Base-by-base conservation (phyloP, 2,888 invertebrate species). In the Palloptera scutellata region DNA sequence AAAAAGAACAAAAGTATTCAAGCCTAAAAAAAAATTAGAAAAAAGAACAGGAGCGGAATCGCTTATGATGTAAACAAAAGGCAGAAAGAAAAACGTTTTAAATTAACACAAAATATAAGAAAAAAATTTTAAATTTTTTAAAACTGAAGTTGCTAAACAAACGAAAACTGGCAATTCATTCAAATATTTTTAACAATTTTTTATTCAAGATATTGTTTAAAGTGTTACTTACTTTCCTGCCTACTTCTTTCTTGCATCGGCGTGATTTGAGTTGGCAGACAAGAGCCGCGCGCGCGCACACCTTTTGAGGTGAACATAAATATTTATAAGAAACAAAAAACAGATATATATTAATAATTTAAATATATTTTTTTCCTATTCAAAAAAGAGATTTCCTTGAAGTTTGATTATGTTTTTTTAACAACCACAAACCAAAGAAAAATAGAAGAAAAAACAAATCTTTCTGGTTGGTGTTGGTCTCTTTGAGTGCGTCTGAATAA, bases 401-500 rank as follows among this genome's bases (percentile, higher is more conserved):
- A 30, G 30, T 30, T 30, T 30, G 30, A n/a, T n/a, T 30, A 30
- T 30, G 2, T 30, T 6, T 30, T 30, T 30, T 30, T 30, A 30
- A 30, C 30, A 30, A 30, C 30, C 30, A 30, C 30, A 30, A 30
- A 30, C 30, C 30, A 30, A 30, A 30, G n/a, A 30, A 30, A 30
- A 6, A 4, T 30, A 30, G 30, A 30, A 30, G n/a, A n/a, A 30
- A 30, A 30, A 30, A 30, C 30, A 30, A 30, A 30, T 4, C 30
- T 30, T 30, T 30, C 30, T 30, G 30, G n/a, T n/a, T n/a, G n/a
- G n/a, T n/a, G n/a, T n/a, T n/a, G n/a, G 30, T 30, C 30, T 30
- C 30, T 30, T 30, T n/a, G n/a, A n/a, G 30, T 30, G 30, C 40
- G 51, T 40, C n/a, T n/a, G 17, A 62, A 54, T 43, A 54, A 62